Percentiles rank a stretch among this genome's conserved stretches.
phyloP scores from a whole-genome alignment of 1,140 invertebrate genomes.

The Lucilia sericata region DNA sequence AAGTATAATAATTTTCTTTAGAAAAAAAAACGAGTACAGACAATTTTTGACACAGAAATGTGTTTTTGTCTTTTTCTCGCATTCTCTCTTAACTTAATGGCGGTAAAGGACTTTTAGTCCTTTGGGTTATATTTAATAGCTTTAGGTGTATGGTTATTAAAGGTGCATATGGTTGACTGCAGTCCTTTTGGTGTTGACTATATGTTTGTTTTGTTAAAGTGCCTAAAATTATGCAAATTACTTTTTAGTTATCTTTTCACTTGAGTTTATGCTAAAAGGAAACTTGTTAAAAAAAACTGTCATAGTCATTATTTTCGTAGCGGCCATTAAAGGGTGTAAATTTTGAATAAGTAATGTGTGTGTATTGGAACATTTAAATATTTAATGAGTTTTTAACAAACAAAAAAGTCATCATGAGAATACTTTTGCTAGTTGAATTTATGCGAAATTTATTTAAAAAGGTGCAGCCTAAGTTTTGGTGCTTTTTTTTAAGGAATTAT shows the following conservation, averaged over 20 bases:
- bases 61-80: no score
- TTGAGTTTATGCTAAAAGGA: neutral
- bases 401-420: neutral
- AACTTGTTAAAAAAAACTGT: slow-evolving; percentile 5
- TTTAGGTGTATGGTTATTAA: neutral
- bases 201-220: neutral
- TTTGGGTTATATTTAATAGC: slow-evolving; percentile 33
- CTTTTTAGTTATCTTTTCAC: slow-evolving; percentile 30
- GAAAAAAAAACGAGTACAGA: neutral
- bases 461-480: neutral
- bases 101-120: neutral
- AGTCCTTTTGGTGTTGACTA: neutral
- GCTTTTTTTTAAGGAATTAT: no score
- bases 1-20: slow-evolving; percentile 37
- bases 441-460: neutral
- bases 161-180: neutral
- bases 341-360: neutral
- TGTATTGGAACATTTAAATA: neutral
- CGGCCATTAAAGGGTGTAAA: no score
- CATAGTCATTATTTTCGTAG: slow-evolving; percentile 29
- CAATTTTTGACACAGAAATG: slow-evolving; percentile 14
- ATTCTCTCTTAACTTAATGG: neutral
- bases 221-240: slow-evolving; percentile 43
- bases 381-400: slow-evolving; percentile 7
- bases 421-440: neutral